Evolutionary conservation across 2,113 vertebrate species (phyloP).

Genomic region (Perca fluviatilis): DNA sequence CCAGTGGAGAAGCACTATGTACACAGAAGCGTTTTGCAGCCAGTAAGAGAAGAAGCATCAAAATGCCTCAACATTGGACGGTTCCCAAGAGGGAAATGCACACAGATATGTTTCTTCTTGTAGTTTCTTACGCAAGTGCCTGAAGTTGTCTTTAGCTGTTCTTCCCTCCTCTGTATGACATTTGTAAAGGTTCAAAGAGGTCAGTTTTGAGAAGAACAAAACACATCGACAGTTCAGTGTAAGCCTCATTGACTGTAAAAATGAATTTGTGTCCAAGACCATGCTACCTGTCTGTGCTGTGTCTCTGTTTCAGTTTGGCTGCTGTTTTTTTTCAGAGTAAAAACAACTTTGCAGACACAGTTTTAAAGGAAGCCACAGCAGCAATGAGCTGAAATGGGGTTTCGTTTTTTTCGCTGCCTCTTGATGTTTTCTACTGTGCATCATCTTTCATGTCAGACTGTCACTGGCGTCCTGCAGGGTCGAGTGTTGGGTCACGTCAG

Average conservation of each 20-base stretch:
- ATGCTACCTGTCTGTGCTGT: not conserved
- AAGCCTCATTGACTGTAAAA: not conserved
- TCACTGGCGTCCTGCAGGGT: slow-evolving; percentile 63
- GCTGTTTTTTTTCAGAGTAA: not conserved
- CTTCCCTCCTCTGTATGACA: slow-evolving; percentile 24
- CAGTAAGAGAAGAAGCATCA: slow-evolving; percentile 54
- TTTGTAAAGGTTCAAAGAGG: slow-evolving; percentile 46
- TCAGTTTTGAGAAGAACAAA: slow-evolving; percentile 26
- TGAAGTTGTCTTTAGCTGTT: slow-evolving; percentile 56
- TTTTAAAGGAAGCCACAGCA: slow-evolving; percentile 3
- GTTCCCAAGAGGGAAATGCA: slow-evolving; percentile 64
- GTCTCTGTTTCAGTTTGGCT: not conserved
- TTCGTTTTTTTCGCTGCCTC: slow-evolving; percentile 15
- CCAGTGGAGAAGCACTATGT: slow-evolving; percentile 27
- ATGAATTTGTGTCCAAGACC: not conserved
- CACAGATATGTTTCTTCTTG: slow-evolving; percentile 78
- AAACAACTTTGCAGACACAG: not conserved
- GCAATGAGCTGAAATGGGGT: slow-evolving; percentile 19
- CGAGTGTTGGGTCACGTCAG: slow-evolving; percentile 69
- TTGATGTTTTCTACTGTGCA: slow-evolving; percentile 29
- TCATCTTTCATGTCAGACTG: slow-evolving; percentile 69
- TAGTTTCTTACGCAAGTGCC: slow-evolving; percentile 68
- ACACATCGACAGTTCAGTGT: slow-evolving; percentile 1
- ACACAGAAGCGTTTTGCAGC: slow-evolving; percentile 54
- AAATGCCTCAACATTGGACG: slow-evolving; percentile 58